Conservation (phyloP, 1,140 invertebrate species). For the Belonocnema kinseyi region DNA sequence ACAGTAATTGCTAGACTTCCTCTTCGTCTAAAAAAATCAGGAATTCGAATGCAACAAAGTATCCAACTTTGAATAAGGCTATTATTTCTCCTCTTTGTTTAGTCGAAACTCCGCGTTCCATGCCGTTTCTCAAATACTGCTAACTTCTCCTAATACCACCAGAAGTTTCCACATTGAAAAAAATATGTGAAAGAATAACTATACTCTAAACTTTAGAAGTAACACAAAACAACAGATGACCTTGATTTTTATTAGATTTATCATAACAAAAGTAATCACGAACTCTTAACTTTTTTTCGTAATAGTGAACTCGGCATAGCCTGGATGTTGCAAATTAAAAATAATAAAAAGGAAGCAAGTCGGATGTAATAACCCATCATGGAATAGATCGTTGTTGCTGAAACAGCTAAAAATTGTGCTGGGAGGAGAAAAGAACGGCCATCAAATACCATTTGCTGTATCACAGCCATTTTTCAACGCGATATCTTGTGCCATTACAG, state of each 20-base stretch:
- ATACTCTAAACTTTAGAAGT: no score
- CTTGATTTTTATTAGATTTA: no score
- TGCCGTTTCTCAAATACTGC: slow-evolving; percentile 1
- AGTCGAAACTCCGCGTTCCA: neutral
- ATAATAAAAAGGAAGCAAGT: neutral
- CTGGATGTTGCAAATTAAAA: neutral
- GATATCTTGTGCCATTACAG: neutral
- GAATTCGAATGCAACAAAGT: no score
- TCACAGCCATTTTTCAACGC: neutral
- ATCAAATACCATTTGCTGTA: neutral
- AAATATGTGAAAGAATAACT: no score
- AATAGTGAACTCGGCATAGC: neutral
- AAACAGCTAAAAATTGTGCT: neutral
- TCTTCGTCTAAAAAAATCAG: no score
- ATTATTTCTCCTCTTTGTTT: no score
- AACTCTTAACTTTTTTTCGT: slow-evolving; percentile 33
- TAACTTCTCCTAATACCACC: no score
- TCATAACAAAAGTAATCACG: no score
- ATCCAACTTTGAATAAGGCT: no score
- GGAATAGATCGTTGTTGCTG: neutral
- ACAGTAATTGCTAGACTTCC: no score
- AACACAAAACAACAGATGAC: no score
- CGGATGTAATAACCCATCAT: neutral
- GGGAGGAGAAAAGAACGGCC: neutral
- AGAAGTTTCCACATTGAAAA: no score